Percentiles rank a stretch among this genome's conserved stretches.
Evolutionary conservation across 2,113 vertebrate genomes (phyloP).

Genomic region (Paramisgurnus dabryanus): DNA sequence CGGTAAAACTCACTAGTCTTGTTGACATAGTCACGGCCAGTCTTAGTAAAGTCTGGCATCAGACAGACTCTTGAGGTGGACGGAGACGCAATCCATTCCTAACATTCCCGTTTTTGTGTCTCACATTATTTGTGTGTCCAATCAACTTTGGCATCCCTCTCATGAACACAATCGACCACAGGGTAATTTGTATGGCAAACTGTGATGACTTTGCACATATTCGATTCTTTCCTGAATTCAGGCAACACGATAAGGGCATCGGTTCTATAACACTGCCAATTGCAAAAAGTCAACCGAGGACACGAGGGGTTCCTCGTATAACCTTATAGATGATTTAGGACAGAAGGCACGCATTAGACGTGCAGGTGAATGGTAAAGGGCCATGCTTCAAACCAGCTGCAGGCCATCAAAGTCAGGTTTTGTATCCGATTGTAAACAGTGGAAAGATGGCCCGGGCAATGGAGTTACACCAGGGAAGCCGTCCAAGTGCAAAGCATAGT

Average conservation of each 20-base stretch:
- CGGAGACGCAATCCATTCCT: slow-evolving; percentile 40
- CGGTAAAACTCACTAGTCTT: background rate
- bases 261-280: background rate
- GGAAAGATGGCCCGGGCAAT: slow-evolving; percentile 47
- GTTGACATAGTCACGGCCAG: background rate
- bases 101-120: slow-evolving; percentile 51
- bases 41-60: slow-evolving; percentile 7
- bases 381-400: slow-evolving; percentile 43
- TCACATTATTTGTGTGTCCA: slow-evolving; percentile 61
- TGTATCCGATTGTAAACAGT: slow-evolving; percentile 53
- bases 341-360: slow-evolving; percentile 26
- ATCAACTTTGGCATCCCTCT: slow-evolving; percentile 60
- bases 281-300: slow-evolving; percentile 39
- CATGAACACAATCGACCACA: slow-evolving; percentile 63
- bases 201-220: slow-evolving; percentile 53
- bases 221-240: slow-evolving; percentile 36
- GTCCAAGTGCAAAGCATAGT: slow-evolving; percentile 45
- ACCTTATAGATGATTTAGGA: background rate
- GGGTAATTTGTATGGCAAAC: slow-evolving; percentile 64
- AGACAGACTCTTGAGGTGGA: slow-evolving; percentile 30
- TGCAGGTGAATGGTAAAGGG: background rate
- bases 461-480: slow-evolving; percentile 49
- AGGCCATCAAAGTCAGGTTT: slow-evolving; percentile 49
- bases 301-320: slow-evolving; percentile 2
- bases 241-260: slow-evolving; percentile 18